Conservation (phyloP, 2,888 invertebrate genomes). For the Operophtera brumata region DNA sequence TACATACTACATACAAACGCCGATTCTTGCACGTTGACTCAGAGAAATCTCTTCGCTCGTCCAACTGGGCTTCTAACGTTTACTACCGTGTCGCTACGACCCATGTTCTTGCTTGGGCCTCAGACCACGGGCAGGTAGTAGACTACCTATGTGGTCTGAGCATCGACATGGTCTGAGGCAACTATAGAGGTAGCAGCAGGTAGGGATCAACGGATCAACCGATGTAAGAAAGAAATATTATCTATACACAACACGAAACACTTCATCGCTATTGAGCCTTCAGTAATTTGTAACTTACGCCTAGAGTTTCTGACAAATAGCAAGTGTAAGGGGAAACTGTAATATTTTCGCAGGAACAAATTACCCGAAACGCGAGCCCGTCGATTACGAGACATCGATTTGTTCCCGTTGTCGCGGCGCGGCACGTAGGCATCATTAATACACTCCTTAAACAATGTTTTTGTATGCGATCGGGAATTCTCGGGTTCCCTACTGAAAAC, state of each 20-base stretch:
- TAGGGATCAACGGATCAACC: too few species aligned
- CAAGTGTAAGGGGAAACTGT: conserved; percentile 38
- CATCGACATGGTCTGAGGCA: too few species aligned
- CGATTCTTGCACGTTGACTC: too few species aligned
- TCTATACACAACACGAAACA: background rate
- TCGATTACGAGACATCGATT: conserved; percentile 64
- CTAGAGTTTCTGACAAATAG: conserved; percentile 26
- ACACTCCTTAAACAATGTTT: conserved; percentile 48
- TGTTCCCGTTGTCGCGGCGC: conserved; percentile 50
- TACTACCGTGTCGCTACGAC: too few species aligned
- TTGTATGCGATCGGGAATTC: conserved; percentile 37
- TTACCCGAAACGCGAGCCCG: conserved; percentile 48
- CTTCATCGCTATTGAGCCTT: background rate
- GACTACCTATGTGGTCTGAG: too few species aligned
- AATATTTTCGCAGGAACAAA: conserved; percentile 52
- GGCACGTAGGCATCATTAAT: conserved; percentile 61
- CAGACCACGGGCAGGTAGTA: too few species aligned
- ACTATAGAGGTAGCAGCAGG: too few species aligned
- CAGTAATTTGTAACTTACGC: conserved; percentile 11
- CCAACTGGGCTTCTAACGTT: too few species aligned
- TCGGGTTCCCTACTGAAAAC: conserved; percentile 25
- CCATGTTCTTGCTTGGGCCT: too few species aligned
- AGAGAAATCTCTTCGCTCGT: too few species aligned
- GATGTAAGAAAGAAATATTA: too few species aligned
- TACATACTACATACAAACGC: too few species aligned